A percentile compares a stretch with the other conserved stretches of the same genome.
Conservation (phyloP, 2,888 invertebrate genomes). For the Drosophila nr. medialis region DNA sequence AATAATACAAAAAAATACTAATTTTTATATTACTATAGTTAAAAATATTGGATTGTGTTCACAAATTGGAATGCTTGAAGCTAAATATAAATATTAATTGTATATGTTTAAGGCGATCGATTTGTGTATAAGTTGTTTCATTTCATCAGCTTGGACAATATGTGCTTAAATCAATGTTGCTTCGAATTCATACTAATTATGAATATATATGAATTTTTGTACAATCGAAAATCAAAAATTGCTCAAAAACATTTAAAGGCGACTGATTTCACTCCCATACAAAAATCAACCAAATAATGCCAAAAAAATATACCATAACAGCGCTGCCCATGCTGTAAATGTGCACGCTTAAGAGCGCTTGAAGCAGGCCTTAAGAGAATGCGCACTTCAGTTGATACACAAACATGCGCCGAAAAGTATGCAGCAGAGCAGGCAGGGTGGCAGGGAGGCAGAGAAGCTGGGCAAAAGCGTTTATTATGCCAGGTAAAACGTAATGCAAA, state of each 20-base stretch:
- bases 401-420: constrained; percentile 42
- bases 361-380: constrained; percentile 22
- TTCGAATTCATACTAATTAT: background rate
- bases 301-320: constrained; percentile 20
- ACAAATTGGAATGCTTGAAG: background rate
- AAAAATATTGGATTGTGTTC: background rate
- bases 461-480: constrained; percentile 27
- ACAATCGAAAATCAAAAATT: background rate
- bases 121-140: background rate
- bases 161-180: background rate
- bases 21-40: background rate
- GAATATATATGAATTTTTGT: background rate
- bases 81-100: background rate
- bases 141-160: background rate
- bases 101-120: background rate
- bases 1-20: background rate
- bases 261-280: background rate
- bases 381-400: constrained; percentile 11
- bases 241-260: background rate
- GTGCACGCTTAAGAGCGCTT: constrained; percentile 19
- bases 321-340: constrained; percentile 42
- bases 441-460: constrained; percentile 11
- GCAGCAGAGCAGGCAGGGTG: constrained; percentile 24
- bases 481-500: constrained; percentile 52
- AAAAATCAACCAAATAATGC: constrained; percentile 25